Base-by-base conservation (phyloP, 2,113 vertebrate species). In the Gnathonemus longibarbis region DNA sequence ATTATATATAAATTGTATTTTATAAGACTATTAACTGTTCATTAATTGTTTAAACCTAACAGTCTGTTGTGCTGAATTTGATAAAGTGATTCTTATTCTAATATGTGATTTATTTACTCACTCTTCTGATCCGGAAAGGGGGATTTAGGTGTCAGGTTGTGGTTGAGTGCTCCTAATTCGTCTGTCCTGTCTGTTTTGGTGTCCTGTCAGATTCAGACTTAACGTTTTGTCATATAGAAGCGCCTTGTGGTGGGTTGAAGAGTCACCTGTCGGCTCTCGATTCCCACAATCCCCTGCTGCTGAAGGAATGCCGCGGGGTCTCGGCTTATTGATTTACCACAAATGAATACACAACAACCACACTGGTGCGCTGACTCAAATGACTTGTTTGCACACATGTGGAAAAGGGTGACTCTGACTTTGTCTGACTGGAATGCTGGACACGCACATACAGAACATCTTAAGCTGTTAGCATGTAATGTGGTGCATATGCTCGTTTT, bases 401-500 rank as follows among this genome's bases (percentile, higher is more conserved):
- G 94, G 93, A 93, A 91, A 92, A 93, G 90, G 92, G 92, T 88
- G 83, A 58, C 91, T 96, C 91, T 96, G 94, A 96, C 95, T 95
- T 94, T 94, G 94, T 94, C 94, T 92, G 92, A 94, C 93, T 92
- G 95, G 95, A 96, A 96, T 96, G 95, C 92, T 92, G 93, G 88
- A 95, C 94, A 93, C 92, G 92, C 95, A 91, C 88, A 89, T 24
- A 90, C 86, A 90, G 89, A 94, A 48, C 42, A 94, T 91, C 94
- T 93, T 94, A 21, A 15, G 21, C 35, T n/a, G 42, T 17, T 45
- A 84, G 19, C 39, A 80, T 42, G 66, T 42, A 80, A 42, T 8
- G n/a, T 5, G 0, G 35, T 19, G 74, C 10, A 24, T 7, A 17
- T 77, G 31, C 74, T 80, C 7, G 74, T 42, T 35, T 77, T 80